phyloP scores from a whole-genome alignment of 2,888 invertebrate genomes.

The Apocheima hispidaria region DNA sequence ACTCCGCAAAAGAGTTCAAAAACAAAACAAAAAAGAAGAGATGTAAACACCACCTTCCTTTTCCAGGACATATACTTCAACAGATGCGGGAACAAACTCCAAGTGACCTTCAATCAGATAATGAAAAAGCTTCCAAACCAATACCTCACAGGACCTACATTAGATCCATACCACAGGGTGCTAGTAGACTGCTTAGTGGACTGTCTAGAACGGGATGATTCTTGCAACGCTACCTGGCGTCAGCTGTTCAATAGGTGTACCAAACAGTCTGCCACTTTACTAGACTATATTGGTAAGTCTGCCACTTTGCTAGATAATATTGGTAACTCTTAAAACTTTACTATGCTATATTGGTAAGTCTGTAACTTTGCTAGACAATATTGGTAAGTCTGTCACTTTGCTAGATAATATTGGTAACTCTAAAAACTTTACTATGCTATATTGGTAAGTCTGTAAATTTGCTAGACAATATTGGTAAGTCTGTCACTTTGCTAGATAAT shows the following conservation, averaged over 20 bases:
- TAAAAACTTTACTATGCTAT: too few relatives aligned
- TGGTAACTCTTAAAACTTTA: not conserved
- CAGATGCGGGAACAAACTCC: slow-evolving; percentile 76
- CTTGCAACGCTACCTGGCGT: slow-evolving; percentile 89
- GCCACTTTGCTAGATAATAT: not conserved
- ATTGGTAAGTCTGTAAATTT: too few relatives aligned
- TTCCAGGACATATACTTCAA: slow-evolving; percentile 80
- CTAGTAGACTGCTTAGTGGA: slow-evolving; percentile 86
- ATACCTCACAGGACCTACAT: slow-evolving; percentile 75
- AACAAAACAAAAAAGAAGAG: too few relatives aligned
- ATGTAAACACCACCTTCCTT: not conserved
- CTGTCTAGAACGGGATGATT: slow-evolving; percentile 87
- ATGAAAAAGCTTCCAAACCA: slow-evolving; percentile 87
- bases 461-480: too few relatives aligned
- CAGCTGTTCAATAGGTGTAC: slow-evolving; percentile 89
- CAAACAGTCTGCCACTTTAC: slow-evolving; percentile 88
- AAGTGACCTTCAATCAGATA: slow-evolving; percentile 87
- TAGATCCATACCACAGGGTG: slow-evolving; percentile 81
- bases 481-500: too few relatives aligned
- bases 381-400: too few relatives aligned
- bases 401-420: too few relatives aligned
- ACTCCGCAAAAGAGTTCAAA: too few relatives aligned
- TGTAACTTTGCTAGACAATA: too few relatives aligned
- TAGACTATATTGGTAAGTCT: slow-evolving; percentile 85
- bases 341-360: not conserved